These are phyloP conservation scores for Zoanthus gigantus DNA, from an alignment of 92 coral and sea anemone species.

Conservation along the genomic window DNA sequence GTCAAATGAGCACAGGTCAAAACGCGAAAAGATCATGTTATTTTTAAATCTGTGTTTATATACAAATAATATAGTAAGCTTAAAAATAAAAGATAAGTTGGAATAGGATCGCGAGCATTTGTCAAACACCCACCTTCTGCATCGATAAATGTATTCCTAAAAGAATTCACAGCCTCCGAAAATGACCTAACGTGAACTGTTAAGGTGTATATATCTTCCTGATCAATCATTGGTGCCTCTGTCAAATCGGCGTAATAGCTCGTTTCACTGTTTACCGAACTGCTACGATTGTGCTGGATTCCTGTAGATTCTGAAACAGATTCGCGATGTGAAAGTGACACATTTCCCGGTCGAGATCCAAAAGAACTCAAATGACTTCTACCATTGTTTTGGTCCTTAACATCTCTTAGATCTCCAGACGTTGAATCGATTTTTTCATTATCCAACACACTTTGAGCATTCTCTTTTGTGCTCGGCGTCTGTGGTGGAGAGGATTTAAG, in stretches of 20 bases:
- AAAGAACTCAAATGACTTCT: constrained; percentile 42
- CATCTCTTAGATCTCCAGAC: constrained; percentile 9
- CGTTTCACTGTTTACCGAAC: constrained; percentile 89
- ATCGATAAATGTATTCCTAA: constrained; percentile 88
- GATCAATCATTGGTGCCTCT: constrained; percentile 95
- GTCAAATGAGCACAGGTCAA: constrained; percentile 9
- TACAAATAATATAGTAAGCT: neutral
- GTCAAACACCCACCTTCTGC: constrained; percentile 70
- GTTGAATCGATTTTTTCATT: constrained; percentile 4
- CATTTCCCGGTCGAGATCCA: constrained; percentile 48
- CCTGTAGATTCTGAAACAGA: constrained; percentile 64
- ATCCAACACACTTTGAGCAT: neutral
- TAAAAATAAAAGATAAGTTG: neutral
- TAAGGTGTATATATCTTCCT: constrained; percentile 91
- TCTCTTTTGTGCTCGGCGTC: constrained; percentile 28
- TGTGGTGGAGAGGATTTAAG: constrained; percentile 24
- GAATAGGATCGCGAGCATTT: neutral
- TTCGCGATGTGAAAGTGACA: constrained; percentile 68
- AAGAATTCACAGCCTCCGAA: constrained; percentile 88
- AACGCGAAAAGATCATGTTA: neutral
- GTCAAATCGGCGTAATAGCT: constrained; percentile 81
- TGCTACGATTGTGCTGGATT: constrained; percentile 79
- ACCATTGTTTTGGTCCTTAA: constrained; percentile 45
- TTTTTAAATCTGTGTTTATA: too few species aligned
- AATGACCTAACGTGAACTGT: constrained; percentile 91